Base-by-base conservation (phyloP, 1,140 invertebrate genomes). In the Lasioglossum albipes region DNA sequence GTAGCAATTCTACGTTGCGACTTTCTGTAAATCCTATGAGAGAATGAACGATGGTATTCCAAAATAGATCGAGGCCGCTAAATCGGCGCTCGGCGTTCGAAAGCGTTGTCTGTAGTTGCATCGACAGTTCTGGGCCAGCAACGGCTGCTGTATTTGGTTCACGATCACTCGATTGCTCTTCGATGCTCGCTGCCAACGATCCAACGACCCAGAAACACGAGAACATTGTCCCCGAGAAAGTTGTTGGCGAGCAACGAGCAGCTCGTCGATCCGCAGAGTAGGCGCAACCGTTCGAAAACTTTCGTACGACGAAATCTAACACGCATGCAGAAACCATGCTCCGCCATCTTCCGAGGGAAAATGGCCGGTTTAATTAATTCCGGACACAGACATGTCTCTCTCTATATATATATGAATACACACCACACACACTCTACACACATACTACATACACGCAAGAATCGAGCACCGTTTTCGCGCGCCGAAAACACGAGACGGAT, bases 251-350 rank as follows among this genome's bases (percentile, higher is more conserved):
- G 62, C 62, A 64, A 27, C 2, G 20, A 42, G 7, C 36, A 7
- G 16, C 20, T 20, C 52, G 52, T 5, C 13, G 64, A 66, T 7
- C 36, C 62, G 62, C 62, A 13, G 31, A 66, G 6, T 45, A 45
- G 45, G 45, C 45, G 45, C 10, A 49, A 49, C 36, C 64, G 65
- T 3, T 13, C 20, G 9, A 45, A 45, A 13, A 49, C 10, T 49
- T 49, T 12, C 9, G 45, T 12, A 13, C 45, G 45, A 49, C 2
- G 10, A 13, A 3, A 13, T 2, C 10, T 12, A 12, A 57, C 61
- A 78, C 66, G 84, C 85, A 86, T 80, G 84, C 45, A n/a, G 45
- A 66, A 5, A 73, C 71, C 52, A 36, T 64, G 45, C 79, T 62
- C 45, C 49, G 41, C 13, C 59, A 49, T 49, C 45, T 49, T 49